Percentiles rank a stretch among this genome's conserved stretches.
Evolutionary conservation across 2,888 invertebrate genomes (phyloP).

Genomic region (Athripsodes cinereus): DNA sequence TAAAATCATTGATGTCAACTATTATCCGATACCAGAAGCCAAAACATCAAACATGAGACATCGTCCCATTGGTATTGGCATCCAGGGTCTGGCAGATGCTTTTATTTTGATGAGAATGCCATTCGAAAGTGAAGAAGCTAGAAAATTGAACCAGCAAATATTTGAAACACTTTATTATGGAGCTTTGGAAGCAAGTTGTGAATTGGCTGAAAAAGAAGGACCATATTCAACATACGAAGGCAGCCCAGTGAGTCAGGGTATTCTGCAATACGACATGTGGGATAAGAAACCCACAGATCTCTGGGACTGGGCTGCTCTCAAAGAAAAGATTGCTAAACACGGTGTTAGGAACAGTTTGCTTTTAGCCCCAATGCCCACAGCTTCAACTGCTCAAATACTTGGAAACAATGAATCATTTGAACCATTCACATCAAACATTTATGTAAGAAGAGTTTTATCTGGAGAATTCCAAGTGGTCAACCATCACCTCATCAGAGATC

Average conservation of each 20-base stretch:
- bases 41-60: constrained; percentile 80
- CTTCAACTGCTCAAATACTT: constrained; percentile 97
- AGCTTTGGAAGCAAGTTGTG: constrained; percentile 94
- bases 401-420: constrained; percentile 99
- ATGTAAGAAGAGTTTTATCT: constrained; percentile 86
- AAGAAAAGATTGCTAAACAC: constrained; percentile 76
- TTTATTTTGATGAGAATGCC: constrained; percentile 90
- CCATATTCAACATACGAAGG: constrained; percentile 89
- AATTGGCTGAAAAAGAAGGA: constrained; percentile 79
- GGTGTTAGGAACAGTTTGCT: constrained; percentile 92
- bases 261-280: constrained; percentile 99
- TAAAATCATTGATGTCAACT: constrained; percentile 95
- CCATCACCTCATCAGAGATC: constrained; percentile 88
- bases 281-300: constrained; percentile 75
- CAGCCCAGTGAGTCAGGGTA: constrained; percentile 89
- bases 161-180: constrained; percentile 98
- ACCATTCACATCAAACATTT: constrained; percentile 97
- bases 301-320: constrained; percentile 85
- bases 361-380: constrained; percentile 97
- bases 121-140: constrained; percentile 85
- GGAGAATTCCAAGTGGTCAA: constrained; percentile 97
- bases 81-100: constrained; percentile 96
- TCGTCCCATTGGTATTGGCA: constrained; percentile 85
- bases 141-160: constrained; percentile 84
- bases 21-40: constrained; percentile 90